Evolutionary conservation across 2,797 vertebrate genomes (phyloP).

Genomic region (Centropyge bicolor): DNA sequence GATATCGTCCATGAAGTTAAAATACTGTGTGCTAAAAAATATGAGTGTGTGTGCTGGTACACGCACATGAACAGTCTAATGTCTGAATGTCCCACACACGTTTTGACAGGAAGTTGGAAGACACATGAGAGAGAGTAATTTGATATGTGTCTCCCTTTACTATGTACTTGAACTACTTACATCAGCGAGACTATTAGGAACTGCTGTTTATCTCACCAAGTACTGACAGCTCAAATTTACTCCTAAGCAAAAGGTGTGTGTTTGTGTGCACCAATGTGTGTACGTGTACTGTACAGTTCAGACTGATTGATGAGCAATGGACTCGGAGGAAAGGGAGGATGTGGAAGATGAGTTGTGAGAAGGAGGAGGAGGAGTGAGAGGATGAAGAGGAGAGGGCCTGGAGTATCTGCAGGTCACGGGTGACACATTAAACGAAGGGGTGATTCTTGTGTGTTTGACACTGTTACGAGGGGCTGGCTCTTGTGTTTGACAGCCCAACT

Average conservation of each 20-base stretch:
- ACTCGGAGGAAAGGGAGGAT: slow-evolving; percentile 36
- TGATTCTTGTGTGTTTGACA: slow-evolving; percentile 80
- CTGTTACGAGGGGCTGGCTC: slow-evolving; percentile 73
- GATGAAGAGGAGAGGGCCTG: slow-evolving; percentile 45
- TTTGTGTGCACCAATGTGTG: slow-evolving; percentile 19
- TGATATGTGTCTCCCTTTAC: slow-evolving; percentile 45
- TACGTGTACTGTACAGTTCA: slow-evolving; percentile 21
- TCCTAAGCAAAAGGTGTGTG: slow-evolving; percentile 51
- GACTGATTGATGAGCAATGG: slow-evolving; percentile 47
- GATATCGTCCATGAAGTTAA: slow-evolving; percentile 48
- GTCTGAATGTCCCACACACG: slow-evolving; percentile 40
- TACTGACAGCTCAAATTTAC: slow-evolving; percentile 41
- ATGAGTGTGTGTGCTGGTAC: slow-evolving; percentile 4
- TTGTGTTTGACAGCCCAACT: slow-evolving; percentile 78
- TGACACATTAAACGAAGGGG: slow-evolving; percentile 71
- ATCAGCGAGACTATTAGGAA: slow-evolving; percentile 58
- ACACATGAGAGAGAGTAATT: slow-evolving; percentile 33
- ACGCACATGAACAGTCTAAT: slow-evolving; percentile 45
- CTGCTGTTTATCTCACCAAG: slow-evolving; percentile 45
- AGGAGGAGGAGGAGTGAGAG: slow-evolving; percentile 26
- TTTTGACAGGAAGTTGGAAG: slow-evolving; percentile 61
- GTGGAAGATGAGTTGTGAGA: slow-evolving; percentile 39
- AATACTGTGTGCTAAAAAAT: slow-evolving; percentile 36
- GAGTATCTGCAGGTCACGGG: slow-evolving; percentile 66
- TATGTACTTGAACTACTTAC: slow-evolving; percentile 52